A percentile compares a stretch with the other conserved stretches of the same genome.
Conservation (phyloP, 2,888 invertebrate species). For the Tenthredo scrophulariae region DNA sequence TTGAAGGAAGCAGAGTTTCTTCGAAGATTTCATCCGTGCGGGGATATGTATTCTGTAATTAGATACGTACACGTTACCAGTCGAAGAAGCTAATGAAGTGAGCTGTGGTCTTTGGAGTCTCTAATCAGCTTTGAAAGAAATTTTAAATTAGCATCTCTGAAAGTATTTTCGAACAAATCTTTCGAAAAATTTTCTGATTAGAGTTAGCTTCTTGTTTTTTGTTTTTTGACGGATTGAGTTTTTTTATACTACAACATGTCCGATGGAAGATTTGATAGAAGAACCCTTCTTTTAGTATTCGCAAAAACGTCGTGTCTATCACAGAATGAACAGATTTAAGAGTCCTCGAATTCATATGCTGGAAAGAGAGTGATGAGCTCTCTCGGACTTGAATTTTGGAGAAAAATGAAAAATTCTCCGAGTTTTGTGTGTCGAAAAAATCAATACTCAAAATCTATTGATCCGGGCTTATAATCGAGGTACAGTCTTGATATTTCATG, state of each 20-base stretch:
- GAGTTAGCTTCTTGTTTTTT: background rate
- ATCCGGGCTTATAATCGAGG: no score
- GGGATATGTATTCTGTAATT: background rate
- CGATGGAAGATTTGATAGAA: no score
- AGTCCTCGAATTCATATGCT: background rate
- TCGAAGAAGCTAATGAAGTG: background rate
- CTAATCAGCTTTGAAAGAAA: background rate
- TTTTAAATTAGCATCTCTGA: background rate
- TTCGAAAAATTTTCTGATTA: background rate
- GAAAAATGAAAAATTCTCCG: background rate
- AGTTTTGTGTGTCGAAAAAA: background rate
- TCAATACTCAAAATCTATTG: no score
- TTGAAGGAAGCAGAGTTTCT: background rate
- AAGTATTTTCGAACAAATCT: background rate
- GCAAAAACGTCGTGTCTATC: background rate
- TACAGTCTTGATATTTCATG: no score
- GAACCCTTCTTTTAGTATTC: background rate
- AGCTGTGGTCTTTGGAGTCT: background rate
- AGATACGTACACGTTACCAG: background rate
- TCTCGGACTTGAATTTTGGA: background rate
- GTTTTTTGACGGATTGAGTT: no score
- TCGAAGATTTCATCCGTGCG: background rate
- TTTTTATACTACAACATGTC: no score
- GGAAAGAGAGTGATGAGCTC: background rate
- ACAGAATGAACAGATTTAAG: background rate